A percentile compares a stretch with the other conserved stretches of the same genome.
Evolutionary conservation across 2,888 invertebrate species (phyloP).

Genomic region (Nasonovia ribisnigri): DNA sequence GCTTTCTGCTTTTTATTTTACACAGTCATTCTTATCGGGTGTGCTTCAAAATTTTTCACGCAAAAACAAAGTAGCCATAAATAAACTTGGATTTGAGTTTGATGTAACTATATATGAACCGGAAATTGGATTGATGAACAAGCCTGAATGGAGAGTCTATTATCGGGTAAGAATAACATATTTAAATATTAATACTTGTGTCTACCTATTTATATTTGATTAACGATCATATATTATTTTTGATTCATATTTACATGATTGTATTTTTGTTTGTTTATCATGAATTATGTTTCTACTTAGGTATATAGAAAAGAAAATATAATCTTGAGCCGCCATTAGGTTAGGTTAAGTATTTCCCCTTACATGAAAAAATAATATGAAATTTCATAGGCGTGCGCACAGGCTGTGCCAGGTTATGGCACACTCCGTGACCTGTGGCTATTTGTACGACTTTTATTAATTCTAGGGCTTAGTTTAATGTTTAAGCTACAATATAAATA

Average conservation of each 20-base stretch:
- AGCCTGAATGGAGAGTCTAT: conserved; percentile 33
- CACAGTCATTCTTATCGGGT: conserved; percentile 93
- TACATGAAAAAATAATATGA: too few species aligned
- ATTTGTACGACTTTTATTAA: too few species aligned
- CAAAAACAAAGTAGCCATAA: conserved; percentile 86
- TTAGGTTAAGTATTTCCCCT: too few species aligned
- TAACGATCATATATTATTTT: background rate
- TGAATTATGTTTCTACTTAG: background rate
- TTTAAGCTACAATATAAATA: too few species aligned
- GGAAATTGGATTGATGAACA: conserved; percentile 67
- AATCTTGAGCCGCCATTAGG: background rate
- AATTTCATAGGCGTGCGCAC: too few species aligned
- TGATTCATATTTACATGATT: background rate
- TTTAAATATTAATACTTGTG: background rate
- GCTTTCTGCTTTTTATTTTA: conserved; percentile 95
- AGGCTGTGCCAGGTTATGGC: too few species aligned
- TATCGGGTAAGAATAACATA: conserved; percentile 36
- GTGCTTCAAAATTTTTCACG: conserved; percentile 92
- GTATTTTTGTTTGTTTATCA: background rate
- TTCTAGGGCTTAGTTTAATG: too few species aligned
- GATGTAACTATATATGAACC: conserved; percentile 78
- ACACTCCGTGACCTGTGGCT: too few species aligned
- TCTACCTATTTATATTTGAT: background rate
- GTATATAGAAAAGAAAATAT: background rate
- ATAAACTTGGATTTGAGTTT: conserved; percentile 82